Evolutionary conservation across 2,797 vertebrate species (phyloP), one percentile per base, ranked within the genome.

Genomic region (Spondyliosoma cantharus): DNA sequence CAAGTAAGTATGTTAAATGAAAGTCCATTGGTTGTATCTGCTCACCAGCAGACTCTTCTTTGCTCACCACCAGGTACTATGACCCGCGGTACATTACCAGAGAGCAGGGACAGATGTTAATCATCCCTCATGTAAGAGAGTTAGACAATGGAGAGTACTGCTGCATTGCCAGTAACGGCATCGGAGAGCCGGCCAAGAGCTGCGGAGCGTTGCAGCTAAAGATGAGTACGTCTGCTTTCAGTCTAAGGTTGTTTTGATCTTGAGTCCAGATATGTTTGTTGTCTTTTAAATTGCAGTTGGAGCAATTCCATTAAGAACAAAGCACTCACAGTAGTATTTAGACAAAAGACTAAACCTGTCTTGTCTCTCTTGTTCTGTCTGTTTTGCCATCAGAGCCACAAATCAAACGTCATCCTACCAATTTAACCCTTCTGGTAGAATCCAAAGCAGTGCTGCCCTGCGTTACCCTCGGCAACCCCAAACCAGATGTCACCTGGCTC

Each of bases 131-230:
- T 0, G 97, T 96, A 54, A 96, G 96, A 78, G 98, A 99, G 76
- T 94, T 94, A 0, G 98, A 99, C 2, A 97, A 96, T 0, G 98
- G 98, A 11, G 95, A 98, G 64, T 99, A 98, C 84, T 99, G 98
- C 90, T 99, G 98, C 87, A 89, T 94, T 0, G 97, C 97, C 8
- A 96, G 94, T 48, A 99, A 99, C 0, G 96, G 97, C 0, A 89
- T 99, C 1, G 98, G 97, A 76, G 94, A 95, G 1, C 91, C 96
- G 0, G 96, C 95, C 0, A 97, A 97, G 92, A 99, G 97, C 78
- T 99, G 98, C 16, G 98, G 98, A 12, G 98, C 98, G 6, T 94
- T 99, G 68, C 98, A 99, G 93, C 96, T 99, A 29, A 99, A 99
- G 95, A 99, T 99, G 97, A 96, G 98, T 99, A 96, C 84, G 98